Evolutionary conservation across 2,113 vertebrate genomes (phyloP).

Genomic region (Pitta sordida): DNA sequence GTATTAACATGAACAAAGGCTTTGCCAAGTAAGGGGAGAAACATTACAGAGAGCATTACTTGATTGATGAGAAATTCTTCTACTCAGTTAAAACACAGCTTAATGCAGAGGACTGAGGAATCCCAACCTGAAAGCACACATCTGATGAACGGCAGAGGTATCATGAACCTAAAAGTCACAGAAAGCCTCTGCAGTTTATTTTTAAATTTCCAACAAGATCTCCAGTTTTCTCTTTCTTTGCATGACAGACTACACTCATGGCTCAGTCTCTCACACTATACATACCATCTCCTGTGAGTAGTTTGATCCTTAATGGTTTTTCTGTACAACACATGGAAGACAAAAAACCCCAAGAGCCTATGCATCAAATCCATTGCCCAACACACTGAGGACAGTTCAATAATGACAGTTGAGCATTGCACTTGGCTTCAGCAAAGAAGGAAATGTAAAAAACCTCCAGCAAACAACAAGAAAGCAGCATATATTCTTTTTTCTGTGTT

Average conservation of each 20-base stretch:
- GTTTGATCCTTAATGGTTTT: background rate
- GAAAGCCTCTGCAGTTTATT: background rate
- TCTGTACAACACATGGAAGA: background rate
- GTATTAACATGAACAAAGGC: background rate
- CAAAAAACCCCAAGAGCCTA: background rate
- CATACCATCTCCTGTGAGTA: background rate
- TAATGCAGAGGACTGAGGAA: background rate
- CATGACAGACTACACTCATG: background rate
- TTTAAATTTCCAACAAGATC: background rate
- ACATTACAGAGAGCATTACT: background rate
- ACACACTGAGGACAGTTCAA: background rate
- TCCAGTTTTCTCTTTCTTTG: background rate
- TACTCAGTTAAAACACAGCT: background rate
- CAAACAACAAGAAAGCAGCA: rapidly evolving
- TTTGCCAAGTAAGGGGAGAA: background rate
- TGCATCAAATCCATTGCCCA: background rate
- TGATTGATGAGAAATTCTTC: background rate
- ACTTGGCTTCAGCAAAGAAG: background rate
- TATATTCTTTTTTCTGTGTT: background rate
- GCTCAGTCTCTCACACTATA: background rate
- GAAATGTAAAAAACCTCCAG: rapidly evolving
- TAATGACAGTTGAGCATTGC: background rate
- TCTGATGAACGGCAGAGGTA: background rate
- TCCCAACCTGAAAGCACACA: background rate
- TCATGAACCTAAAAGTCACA: background rate